Evolutionary conservation across 1,140 invertebrate genomes (phyloP), one percentile per base, ranked within the genome.

Genomic region (Pteromalus puparum): DNA sequence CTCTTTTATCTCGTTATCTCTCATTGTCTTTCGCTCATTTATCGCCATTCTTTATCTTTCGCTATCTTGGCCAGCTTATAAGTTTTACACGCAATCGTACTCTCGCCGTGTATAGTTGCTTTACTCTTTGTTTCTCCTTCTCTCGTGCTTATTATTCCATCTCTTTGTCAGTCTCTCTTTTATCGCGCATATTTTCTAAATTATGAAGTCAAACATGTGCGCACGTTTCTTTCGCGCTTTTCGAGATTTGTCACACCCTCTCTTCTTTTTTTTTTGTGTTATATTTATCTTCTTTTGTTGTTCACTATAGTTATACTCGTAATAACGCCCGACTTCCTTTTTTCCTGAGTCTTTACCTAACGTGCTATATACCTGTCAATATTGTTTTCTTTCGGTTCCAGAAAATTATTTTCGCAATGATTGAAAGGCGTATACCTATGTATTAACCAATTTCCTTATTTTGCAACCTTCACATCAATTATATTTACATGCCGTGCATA

Each of bases 21-120:
- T 65, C 61, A 79, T 79, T 79, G 30, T 68, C 61, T 79, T 34
- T 6, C 24, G 61, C 34, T 79, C 53, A 42, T 79, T 78, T 30
- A 67, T 78, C 53, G 38, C 42, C 24, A 42, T 24, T 68, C 5
- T 65, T 21, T 34, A 34, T 34, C 53, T 21, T 0, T 28, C 28
- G 9, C 38, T 79, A 79, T 79, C 61, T 79, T 10, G 30, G 21
- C 24, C 10, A 21, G 18, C 53, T 61, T 48, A 30, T 61, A 30
- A 12, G 1, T 61, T 61, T 21, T 18, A 77, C 28, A 2, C 21
- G 21, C 67, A 38, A 78, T 67, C 28, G 61, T 15, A 10, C 12
- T 67, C 13, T 12, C 48, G 48, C 7, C 1, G 38, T 53, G 4
- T 53, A 18, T 21, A 53, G 13, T 10, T 53, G 15, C 18, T 61